Conservation (phyloP, 30 jellyfish, hydroid and myxozoan genomes). For the Hydractinia symbiolongicarpus region DNA sequence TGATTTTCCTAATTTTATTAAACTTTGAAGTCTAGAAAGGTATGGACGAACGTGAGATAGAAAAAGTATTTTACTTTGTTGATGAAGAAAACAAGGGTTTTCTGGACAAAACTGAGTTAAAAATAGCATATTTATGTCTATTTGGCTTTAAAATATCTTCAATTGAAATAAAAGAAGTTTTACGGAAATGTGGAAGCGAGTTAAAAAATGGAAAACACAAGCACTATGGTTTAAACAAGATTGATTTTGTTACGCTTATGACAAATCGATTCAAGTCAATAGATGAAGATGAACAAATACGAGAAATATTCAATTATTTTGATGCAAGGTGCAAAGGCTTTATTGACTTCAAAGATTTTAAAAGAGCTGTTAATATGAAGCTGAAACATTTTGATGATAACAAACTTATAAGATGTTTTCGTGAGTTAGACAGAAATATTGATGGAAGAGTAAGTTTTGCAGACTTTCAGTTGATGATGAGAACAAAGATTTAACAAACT, state of each 20-base stretch:
- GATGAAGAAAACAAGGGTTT: constrained; percentile 40
- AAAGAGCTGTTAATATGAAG: constrained; percentile 23
- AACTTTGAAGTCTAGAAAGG: no score
- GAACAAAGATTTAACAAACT: neutral
- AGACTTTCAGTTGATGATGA: constrained; percentile 70
- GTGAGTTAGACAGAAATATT: constrained; percentile 62
- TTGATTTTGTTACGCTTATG: neutral
- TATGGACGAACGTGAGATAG: constrained; percentile 24
- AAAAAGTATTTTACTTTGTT: constrained; percentile 45
- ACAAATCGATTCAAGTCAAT: neutral
- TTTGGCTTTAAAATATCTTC: constrained; percentile 66
- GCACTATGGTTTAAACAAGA: neutral
- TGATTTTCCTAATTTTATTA: no score
- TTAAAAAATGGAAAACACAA: neutral
- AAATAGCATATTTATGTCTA: constrained; percentile 42
- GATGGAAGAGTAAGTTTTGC: constrained; percentile 74
- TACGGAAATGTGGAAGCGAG: constrained; percentile 24
- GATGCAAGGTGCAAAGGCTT: constrained; percentile 74
- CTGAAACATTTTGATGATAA: constrained; percentile 27
- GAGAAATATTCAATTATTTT: constrained; percentile 54
- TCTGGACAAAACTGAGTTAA: constrained; percentile 45
- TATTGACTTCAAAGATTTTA: constrained; percentile 52
- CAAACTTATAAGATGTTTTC: constrained; percentile 29
- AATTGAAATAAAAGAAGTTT: constrained; percentile 31
- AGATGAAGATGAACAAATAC: constrained; percentile 46